Evolutionary conservation across 2,888 invertebrate genomes (phyloP).

Genomic region (Melanostoma mellinum): DNA sequence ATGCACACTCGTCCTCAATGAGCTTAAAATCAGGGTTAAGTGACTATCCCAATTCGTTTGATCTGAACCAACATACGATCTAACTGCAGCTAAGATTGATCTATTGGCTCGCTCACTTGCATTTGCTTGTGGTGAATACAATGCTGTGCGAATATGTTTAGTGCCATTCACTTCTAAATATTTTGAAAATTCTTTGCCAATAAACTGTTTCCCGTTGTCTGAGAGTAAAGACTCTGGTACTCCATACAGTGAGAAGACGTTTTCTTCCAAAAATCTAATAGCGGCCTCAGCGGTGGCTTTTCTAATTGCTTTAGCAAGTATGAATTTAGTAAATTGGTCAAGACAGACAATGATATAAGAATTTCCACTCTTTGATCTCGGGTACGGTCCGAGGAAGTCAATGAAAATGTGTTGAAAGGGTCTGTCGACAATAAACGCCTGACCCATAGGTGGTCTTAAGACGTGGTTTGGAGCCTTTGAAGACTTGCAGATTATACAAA

Average conservation of each 20-base stretch:
- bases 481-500: neutral
- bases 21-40: neutral
- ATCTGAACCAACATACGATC: neutral
- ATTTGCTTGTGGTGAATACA: neutral
- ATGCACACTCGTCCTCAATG: too few relatives aligned
- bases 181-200: too few relatives aligned
- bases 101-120: conserved; percentile 5
- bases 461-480: neutral
- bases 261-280: neutral
- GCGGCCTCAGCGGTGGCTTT: conserved; percentile 1
- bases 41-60: conserved; percentile 2
- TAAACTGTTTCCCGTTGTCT: conserved; percentile 10
- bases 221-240: neutral
- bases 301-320: conserved; percentile 2
- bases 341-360: neutral
- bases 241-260: too few relatives aligned
- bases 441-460: conserved; percentile 8
- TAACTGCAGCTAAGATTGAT: conserved; percentile 2
- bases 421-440: conserved; percentile 2
- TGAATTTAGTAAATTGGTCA: neutral
- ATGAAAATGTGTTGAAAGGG: conserved; percentile 2
- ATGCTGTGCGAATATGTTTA: too few relatives aligned
- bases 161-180: too few relatives aligned
- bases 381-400: conserved; percentile 1
- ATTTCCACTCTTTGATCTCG: conserved; percentile 3